Percentiles rank a stretch among this genome's conserved stretches.
These are phyloP conservation scores for Acanthopagrus latus DNA, from an alignment of 2,797 vertebrate genomes.

Conservation along the genomic window DNA sequence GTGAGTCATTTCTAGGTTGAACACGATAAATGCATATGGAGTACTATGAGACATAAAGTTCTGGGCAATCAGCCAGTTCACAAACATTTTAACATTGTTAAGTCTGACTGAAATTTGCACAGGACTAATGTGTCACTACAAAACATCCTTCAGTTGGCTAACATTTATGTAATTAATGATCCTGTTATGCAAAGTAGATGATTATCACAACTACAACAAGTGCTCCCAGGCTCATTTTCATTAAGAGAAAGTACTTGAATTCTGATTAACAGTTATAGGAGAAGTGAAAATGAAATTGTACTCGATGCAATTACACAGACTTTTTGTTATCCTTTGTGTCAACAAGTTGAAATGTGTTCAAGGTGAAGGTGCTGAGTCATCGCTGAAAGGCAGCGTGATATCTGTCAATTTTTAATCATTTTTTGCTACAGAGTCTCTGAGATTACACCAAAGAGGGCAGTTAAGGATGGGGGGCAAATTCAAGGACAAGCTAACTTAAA, in stretches of 20 bases:
- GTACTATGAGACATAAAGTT: neutral
- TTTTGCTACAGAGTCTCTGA: neutral
- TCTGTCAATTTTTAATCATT: too few species aligned
- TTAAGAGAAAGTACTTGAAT: constrained; percentile 10
- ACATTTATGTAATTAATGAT: constrained; percentile 12
- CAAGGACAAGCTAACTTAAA: too few species aligned
- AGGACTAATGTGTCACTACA: neutral
- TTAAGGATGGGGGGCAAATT: too few species aligned
- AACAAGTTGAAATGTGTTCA: too few species aligned
- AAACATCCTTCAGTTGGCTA: neutral
- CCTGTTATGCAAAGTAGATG: neutral
- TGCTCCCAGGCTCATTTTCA: neutral
- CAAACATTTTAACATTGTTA: neutral
- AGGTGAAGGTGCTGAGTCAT: too few species aligned
- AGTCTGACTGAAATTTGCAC: neutral
- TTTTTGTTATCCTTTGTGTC: too few species aligned
- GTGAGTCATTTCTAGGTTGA: neutral
- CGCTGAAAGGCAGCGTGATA: too few species aligned
- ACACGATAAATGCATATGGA: neutral
- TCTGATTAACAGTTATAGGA: neutral
- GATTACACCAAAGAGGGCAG: constrained; percentile 7
- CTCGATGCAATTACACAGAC: neutral
- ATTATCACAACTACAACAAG: neutral
- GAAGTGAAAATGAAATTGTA: constrained; percentile 2
- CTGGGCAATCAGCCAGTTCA: neutral